Conservation (phyloP, 2,113 vertebrate species). For the Antechinus stuartii region DNA sequence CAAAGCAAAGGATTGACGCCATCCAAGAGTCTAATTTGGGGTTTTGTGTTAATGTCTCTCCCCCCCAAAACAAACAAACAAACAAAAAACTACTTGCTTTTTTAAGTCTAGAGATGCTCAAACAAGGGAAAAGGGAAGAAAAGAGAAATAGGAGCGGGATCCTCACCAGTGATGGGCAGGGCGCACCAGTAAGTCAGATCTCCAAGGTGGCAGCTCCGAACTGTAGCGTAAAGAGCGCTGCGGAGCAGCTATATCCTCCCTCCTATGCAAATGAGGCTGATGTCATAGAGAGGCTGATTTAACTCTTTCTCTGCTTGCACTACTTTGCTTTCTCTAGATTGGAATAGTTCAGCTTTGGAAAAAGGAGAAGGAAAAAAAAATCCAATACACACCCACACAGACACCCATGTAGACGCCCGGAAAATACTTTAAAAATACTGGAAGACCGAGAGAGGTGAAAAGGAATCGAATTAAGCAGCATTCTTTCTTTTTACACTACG, state of each 20-base stretch:
- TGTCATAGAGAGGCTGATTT: slow-evolving; percentile 61
- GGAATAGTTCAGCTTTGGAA: neutral
- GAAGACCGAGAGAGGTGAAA: neutral
- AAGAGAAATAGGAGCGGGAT: neutral
- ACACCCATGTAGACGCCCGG: neutral
- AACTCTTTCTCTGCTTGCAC: slow-evolving; percentile 66
- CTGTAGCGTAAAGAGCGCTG: slow-evolving; percentile 48
- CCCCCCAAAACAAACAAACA: neutral
- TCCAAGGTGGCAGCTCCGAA: slow-evolving; percentile 69
- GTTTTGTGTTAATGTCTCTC: neutral
- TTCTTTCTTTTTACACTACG: neutral
- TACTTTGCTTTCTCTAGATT: slow-evolving; percentile 34
- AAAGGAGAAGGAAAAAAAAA: neutral
- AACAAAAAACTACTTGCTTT: neutral
- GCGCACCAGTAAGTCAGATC: slow-evolving; percentile 12
- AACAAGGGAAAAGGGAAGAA: neutral
- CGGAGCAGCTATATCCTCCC: slow-evolving; percentile 79
- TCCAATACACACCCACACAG: neutral
- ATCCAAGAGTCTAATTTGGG: neutral
- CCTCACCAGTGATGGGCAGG: slow-evolving; percentile 72
- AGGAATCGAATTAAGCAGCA: neutral
- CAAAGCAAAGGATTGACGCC: neutral
- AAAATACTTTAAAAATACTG: neutral
- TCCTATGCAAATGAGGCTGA: slow-evolving; percentile 81
- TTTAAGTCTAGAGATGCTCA: neutral